A percentile compares a stretch with the other conserved stretches of the same genome.
Conservation (phyloP, 1,140 invertebrate genomes). For the Cydia amplana region DNA sequence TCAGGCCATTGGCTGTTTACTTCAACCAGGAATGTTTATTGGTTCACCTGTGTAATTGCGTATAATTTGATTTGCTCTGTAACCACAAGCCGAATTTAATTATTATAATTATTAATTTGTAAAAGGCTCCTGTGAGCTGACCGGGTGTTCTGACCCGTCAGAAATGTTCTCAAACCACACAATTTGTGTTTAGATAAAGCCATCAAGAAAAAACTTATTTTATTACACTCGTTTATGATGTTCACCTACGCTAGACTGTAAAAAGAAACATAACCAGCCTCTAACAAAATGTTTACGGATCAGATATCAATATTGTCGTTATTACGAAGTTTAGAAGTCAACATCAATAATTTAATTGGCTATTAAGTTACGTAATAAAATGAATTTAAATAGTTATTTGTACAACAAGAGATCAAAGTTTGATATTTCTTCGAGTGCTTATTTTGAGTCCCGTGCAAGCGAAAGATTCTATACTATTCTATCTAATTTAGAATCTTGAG, state of each 20-base stretch:
- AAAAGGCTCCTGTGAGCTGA: not conserved
- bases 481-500: no score
- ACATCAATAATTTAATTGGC: constrained; percentile 44
- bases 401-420: no score
- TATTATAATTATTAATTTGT: not conserved
- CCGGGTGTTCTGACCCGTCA: not conserved
- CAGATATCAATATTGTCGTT: constrained; percentile 31
- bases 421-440: no score
- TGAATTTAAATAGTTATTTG: no score
- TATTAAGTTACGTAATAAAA: constrained; percentile 42
- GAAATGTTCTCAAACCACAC: constrained; percentile 3
- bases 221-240: constrained; percentile 43
- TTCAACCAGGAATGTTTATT: constrained; percentile 4
- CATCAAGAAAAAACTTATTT: constrained; percentile 54
- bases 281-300: constrained; percentile 15
- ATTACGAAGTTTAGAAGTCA: constrained; percentile 25
- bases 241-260: constrained; percentile 53
- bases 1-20: constrained; percentile 7
- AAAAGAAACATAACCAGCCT: constrained; percentile 20
- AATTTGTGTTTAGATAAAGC: constrained; percentile 41
- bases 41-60: constrained; percentile 11
- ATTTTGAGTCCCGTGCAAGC: no score
- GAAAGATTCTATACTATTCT: no score
- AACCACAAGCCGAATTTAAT: not conserved
- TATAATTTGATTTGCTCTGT: constrained; percentile 17